phyloP scores from a whole-genome alignment of 2,113 vertebrate genomes.

The Spizaetus ornatus region DNA sequence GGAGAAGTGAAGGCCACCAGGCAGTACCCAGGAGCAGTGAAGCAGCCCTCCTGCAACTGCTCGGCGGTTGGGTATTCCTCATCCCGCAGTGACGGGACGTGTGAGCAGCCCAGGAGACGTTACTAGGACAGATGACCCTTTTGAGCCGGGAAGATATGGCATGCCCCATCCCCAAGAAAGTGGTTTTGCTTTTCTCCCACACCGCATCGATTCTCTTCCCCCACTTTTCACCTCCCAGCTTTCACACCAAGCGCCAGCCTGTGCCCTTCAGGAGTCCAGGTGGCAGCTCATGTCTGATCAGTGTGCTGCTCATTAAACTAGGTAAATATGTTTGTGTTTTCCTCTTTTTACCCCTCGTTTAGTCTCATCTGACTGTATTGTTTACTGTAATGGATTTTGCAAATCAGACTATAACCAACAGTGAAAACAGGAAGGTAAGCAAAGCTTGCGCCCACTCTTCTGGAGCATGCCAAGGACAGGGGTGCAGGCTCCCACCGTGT shows the following conservation, averaged over 20 bases:
- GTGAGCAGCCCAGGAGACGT: neutral
- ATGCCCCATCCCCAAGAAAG: neutral
- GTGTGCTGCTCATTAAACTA: neutral
- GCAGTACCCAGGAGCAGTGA: neutral
- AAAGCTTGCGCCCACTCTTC: neutral
- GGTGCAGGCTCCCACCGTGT: neutral
- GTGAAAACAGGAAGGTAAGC: neutral
- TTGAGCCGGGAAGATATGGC: neutral
- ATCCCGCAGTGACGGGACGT: accelerated
- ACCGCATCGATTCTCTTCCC: accelerated
- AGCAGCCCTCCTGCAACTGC: neutral
- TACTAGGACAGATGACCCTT: neutral
- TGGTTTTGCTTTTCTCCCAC: neutral
- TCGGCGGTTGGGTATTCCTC: accelerated
- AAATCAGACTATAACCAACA: neutral
- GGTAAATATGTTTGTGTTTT: neutral
- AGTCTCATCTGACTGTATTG: neutral
- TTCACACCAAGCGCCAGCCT: neutral
- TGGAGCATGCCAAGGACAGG: neutral
- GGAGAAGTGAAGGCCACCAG: neutral
- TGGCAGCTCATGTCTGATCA: neutral
- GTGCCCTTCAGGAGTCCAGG: slow-evolving; percentile 13
- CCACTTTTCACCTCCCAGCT: neutral
- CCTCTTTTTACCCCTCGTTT: neutral
- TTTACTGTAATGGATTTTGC: slow-evolving; percentile 39